Conservation (phyloP, 2,888 invertebrate genomes). For the Scaptomyza flava region DNA sequence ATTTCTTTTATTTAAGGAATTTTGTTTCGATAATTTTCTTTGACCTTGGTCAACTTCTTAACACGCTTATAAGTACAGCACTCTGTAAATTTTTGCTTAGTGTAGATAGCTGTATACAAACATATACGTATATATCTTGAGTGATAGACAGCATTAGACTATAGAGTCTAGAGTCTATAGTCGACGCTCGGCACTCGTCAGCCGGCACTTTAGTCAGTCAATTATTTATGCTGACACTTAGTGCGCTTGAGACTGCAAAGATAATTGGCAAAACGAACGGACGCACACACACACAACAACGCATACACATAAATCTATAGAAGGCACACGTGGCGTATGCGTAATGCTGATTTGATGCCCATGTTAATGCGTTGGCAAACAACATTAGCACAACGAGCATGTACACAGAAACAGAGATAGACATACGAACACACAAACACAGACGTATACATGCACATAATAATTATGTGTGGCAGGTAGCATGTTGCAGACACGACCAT, state of each 20-base stretch:
- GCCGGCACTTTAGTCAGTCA: conserved; percentile 67
- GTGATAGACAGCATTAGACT: conserved; percentile 38
- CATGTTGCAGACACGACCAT: conserved; percentile 5
- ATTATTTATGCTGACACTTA: conserved; percentile 79
- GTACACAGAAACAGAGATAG: conserved; percentile 1
- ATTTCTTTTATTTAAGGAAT: no score
- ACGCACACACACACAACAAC: conserved; percentile 7
- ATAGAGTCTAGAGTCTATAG: conserved; percentile 19
- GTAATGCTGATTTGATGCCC: conserved; percentile 53
- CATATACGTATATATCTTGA: conserved; percentile 17
- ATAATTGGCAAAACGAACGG: conserved; percentile 65
- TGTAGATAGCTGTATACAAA: conserved; percentile 7
- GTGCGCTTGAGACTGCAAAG: conserved; percentile 63
- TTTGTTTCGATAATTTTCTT: no score
- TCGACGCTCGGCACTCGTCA: conserved; percentile 57
- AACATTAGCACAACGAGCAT: conserved; percentile 55
- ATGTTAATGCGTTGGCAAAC: conserved; percentile 79
- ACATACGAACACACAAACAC: neutral
- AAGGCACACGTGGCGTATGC: conserved; percentile 69
- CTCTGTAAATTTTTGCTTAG: neutral
- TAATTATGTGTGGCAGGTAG: conserved; percentile 28
- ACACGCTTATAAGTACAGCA: neutral
- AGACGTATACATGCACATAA: conserved; percentile 9
- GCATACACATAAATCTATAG: neutral
- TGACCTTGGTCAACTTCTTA: no score